These are phyloP conservation scores for Syrmaticus mikado DNA, from an alignment of 2,113 vertebrate species.

Conservation along the genomic window DNA sequence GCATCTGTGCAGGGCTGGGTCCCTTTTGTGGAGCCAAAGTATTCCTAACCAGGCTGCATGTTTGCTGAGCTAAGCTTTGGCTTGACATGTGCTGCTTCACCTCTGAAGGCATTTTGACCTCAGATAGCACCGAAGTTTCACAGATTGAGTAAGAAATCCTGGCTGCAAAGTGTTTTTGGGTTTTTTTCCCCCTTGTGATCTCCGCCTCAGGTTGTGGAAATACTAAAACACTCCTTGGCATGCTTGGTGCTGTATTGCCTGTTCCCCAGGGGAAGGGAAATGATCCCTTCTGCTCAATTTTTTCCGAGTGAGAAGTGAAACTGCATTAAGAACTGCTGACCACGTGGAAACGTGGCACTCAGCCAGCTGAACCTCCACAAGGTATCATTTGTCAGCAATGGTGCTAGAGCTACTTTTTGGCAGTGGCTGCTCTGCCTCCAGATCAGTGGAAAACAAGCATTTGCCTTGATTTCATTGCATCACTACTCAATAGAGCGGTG, in stretches of 20 bases:
- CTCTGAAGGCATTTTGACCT: not conserved
- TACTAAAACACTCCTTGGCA: not conserved
- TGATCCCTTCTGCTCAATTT: not conserved
- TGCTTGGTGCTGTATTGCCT: not conserved
- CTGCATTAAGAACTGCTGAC: not conserved
- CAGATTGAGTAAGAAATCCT: not conserved
- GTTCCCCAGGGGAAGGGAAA: not conserved
- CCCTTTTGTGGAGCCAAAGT: not conserved
- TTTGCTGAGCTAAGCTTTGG: not conserved
- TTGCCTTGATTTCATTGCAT: not conserved
- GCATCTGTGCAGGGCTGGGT: not conserved
- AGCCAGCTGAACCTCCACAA: not conserved
- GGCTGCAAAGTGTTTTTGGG: not conserved
- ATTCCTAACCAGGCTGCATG: not conserved
- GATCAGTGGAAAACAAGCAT: not conserved
- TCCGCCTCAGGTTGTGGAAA: not conserved
- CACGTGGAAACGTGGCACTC: not conserved
- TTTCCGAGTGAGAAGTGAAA: not conserved
- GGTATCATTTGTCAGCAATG: accelerated
- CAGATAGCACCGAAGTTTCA: not conserved
- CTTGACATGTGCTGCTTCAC: not conserved
- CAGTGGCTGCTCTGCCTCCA: not conserved
- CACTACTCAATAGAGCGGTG: constrained; percentile 4
- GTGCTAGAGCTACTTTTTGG: not conserved
- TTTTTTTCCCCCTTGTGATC: not conserved